Conservation (phyloP, 2,113 vertebrate species). For the Crotalus horridus region DNA sequence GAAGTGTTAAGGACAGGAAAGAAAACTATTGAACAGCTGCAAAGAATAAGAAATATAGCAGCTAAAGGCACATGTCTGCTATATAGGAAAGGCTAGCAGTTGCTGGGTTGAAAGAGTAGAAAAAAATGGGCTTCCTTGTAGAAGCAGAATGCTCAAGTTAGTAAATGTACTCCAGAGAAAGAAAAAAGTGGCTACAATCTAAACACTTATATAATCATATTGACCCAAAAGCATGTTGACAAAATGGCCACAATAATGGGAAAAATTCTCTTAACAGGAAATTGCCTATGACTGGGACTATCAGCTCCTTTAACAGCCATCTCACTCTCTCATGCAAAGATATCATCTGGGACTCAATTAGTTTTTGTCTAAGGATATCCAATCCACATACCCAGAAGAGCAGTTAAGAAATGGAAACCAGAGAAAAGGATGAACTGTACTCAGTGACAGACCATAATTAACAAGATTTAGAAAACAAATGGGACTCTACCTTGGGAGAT, state of each 20-base stretch:
- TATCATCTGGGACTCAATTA: background rate
- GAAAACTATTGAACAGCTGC: background rate
- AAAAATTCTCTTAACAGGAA: background rate
- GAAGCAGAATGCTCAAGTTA: background rate
- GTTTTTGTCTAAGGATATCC: background rate
- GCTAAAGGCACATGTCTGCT: background rate
- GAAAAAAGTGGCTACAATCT: background rate
- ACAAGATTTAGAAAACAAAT: background rate
- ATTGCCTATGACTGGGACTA: background rate
- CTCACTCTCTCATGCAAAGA: background rate
- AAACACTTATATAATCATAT: background rate
- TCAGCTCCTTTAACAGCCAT: background rate
- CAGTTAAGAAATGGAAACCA: background rate
- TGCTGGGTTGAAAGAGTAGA: background rate
- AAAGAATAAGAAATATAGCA: background rate
- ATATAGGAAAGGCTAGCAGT: background rate
- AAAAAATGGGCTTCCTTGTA: background rate
- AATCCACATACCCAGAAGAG: background rate
- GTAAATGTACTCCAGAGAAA: background rate
- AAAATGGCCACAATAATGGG: background rate
- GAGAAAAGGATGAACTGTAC: background rate
- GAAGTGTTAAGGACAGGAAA: background rate
- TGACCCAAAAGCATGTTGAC: background rate
- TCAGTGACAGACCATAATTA: background rate
- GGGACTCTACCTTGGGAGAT: background rate